Conservation (phyloP, 2,113 vertebrate species). For the Beaufortia kweichowensis region DNA sequence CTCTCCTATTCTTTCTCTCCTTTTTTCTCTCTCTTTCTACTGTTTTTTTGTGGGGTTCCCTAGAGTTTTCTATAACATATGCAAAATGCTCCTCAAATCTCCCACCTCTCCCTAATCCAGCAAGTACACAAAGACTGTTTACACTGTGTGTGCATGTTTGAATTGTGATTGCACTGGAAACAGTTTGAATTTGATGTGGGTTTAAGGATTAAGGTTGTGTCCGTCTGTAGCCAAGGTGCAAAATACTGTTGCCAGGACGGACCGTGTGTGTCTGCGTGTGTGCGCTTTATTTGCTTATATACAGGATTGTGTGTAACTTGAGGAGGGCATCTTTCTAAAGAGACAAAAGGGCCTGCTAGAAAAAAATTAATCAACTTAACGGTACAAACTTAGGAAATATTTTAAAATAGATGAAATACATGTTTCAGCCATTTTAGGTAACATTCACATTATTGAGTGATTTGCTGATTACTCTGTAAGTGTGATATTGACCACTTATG, state of each 20-base stretch:
- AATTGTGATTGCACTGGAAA: constrained; percentile 43
- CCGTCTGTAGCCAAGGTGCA: constrained; percentile 38
- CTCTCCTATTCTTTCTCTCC: not conserved
- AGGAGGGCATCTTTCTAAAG: too few relatives aligned
- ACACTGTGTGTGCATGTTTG: constrained; percentile 9
- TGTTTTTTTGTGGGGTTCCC: constrained; percentile 49
- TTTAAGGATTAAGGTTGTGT: constrained; percentile 50
- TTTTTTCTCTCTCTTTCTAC: not conserved
- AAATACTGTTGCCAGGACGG: constrained; percentile 12
- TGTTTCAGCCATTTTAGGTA: too few relatives aligned
- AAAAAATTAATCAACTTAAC: too few relatives aligned
- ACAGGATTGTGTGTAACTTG: constrained; percentile 24
- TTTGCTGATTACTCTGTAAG: not conserved
- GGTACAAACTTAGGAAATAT: not conserved
- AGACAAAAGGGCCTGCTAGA: too few relatives aligned
- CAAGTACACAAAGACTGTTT: constrained; percentile 52
- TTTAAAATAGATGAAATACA: not conserved
- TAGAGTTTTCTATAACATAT: constrained; percentile 69
- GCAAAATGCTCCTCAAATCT: constrained; percentile 60
- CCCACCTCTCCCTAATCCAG: constrained; percentile 48
- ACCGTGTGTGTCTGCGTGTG: constrained; percentile 57
- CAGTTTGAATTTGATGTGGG: constrained; percentile 48
- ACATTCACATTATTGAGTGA: not conserved
- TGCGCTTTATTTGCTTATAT: constrained; percentile 45
- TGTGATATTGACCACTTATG: not conserved